These are phyloP conservation scores for Antrozous pallidus DNA, from an alignment of 2,797 vertebrate species.

Conservation along the genomic window DNA sequence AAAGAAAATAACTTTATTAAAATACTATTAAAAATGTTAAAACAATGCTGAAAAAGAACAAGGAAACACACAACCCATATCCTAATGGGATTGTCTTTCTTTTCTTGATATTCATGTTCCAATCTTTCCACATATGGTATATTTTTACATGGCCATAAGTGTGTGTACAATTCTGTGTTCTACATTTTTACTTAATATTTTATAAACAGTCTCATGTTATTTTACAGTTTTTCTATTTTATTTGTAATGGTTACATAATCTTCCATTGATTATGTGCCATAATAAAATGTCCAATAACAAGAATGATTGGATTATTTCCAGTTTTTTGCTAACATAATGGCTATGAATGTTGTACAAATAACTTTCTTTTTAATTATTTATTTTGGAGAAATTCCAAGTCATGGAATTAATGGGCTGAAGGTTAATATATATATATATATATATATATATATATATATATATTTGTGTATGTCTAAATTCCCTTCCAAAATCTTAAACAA, in stretches of 20 bases:
- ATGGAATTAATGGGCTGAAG: slow-evolving; percentile 4
- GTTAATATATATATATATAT: not conserved
- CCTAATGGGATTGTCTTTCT: not conserved
- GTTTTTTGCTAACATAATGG: slow-evolving; percentile 7
- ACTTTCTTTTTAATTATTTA: slow-evolving; percentile 4
- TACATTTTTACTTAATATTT: slow-evolving; percentile 22
- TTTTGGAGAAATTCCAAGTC: slow-evolving; percentile 27
- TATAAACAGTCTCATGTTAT: slow-evolving; percentile 1
- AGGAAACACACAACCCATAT: not conserved
- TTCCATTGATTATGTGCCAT: not conserved
- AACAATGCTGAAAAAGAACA: not conserved
- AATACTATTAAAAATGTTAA: not conserved
- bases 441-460: not conserved
- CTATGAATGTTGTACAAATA: slow-evolving; percentile 37
- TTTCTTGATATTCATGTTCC: slow-evolving; percentile 21
- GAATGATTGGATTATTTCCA: not conserved
- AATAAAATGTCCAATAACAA: slow-evolving; percentile 9
- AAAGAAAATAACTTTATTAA: not conserved
- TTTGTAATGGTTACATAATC: slow-evolving; percentile 17
- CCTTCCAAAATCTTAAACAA: not conserved
- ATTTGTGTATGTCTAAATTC: not conserved
- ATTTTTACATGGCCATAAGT: not conserved
- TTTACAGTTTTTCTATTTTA: not conserved
- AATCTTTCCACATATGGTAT: not conserved
- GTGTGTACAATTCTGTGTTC: not conserved